phyloP scores from a whole-genome alignment of 1,140 invertebrate genomes.

The Diachasma alloeum region DNA sequence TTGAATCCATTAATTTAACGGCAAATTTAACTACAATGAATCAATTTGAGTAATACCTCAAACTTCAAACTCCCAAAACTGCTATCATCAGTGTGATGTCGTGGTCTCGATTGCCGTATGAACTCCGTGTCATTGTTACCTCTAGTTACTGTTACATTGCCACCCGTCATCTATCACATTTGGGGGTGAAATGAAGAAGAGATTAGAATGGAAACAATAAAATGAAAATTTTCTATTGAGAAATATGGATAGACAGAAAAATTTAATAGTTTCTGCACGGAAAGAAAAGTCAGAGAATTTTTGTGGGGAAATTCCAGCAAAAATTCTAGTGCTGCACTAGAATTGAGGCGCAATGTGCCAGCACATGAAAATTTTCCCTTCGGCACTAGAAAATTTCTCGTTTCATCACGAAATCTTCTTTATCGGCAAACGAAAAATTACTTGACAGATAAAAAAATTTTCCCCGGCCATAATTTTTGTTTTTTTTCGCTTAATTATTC shows the following conservation, averaged over 20 bases:
- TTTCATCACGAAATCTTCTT: too few relatives aligned
- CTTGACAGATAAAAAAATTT: too few relatives aligned
- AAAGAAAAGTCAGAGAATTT: too few relatives aligned
- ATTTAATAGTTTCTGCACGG: too few relatives aligned
- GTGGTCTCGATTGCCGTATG: slow-evolving; percentile 61
- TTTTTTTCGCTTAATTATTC: too few relatives aligned
- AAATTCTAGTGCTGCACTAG: too few relatives aligned
- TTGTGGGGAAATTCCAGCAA: too few relatives aligned
- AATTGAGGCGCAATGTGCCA: too few relatives aligned
- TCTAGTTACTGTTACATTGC: slow-evolving; percentile 63
- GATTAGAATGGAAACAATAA: slow-evolving; percentile 20
- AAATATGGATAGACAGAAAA: slow-evolving; percentile 5
- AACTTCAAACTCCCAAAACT: slow-evolving; percentile 76
- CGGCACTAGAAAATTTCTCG: too few relatives aligned
- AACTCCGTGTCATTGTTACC: slow-evolving; percentile 61
- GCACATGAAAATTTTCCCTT: too few relatives aligned
- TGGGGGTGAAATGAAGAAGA: slow-evolving; percentile 19
- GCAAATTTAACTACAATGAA: not conserved
- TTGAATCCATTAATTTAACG: not conserved
- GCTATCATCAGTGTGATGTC: slow-evolving; percentile 76
- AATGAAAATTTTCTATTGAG: slow-evolving; percentile 28
- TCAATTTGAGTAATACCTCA: slow-evolving; percentile 64
- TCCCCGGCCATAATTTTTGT: too few relatives aligned
- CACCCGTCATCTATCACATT: slow-evolving; percentile 50
- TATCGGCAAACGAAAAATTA: too few relatives aligned